Evolutionary conservation across 2,797 vertebrate genomes (phyloP), one percentile per base, ranked within the genome.

Genomic region (Pachyuromys duprasi): DNA sequence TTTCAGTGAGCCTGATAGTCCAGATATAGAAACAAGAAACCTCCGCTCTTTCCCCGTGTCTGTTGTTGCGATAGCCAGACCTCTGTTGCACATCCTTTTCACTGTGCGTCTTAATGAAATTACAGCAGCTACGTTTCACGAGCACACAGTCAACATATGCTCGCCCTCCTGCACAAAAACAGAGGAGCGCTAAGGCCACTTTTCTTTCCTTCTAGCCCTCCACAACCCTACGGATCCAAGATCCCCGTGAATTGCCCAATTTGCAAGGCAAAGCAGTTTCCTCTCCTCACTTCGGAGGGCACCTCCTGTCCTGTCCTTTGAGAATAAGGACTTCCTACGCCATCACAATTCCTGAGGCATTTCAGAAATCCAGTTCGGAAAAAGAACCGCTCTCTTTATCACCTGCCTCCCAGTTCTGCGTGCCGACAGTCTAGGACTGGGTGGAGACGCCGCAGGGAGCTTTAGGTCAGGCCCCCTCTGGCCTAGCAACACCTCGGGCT

Each of bases 301-400:
- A 72, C 36, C 95, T 65, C 17, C 0, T 0, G 72, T 2, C 15
- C 76, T n/a, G 8, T n/a, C 45, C 7, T 8, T 36, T 0, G 33
- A 39, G 63, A 93, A 45, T 3, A 62, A 42, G 75, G 33, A 91
- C 92, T 89, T 69, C 45, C 74, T 62, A 72, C 79, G 24, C 63
- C 36, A 18, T 17, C 60, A 45, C 24, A 5, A 24, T 79, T 70
- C 24, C 18, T 53, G 24, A 18, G 9, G 78, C 49, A 83, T 22
- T 31, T 22, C 39, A n/a, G 49, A 93, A 79, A 53, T 26, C 49
- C 14, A 49, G 69, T 67, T 33, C n/a, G 39, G 0, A 62, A 45
- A 45, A 86, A 5, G 14, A 80, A 8, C n/a, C 22, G 24, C 55
- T 67, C 63, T 57, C 79, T 88, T 60, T 57, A 69, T 78, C 31